Evolutionary conservation across 1,140 invertebrate species (phyloP).

Genomic region (Drosophila bifasciata): DNA sequence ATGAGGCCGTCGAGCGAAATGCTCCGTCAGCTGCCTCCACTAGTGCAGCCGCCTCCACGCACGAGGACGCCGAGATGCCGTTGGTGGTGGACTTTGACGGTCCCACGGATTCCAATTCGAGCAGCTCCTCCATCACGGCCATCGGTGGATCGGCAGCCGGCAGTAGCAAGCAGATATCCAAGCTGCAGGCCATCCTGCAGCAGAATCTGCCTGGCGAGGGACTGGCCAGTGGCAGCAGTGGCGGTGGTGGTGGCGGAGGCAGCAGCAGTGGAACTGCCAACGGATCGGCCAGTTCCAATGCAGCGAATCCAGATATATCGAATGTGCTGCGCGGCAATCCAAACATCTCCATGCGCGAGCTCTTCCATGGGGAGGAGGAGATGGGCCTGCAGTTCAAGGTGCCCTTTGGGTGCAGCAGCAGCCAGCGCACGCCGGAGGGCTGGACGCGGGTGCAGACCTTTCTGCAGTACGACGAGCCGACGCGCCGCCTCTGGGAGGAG

Average conservation of each 20-base stretch:
- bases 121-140: conserved; percentile 57
- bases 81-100: conserved; percentile 71
- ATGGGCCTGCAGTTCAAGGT: conserved; percentile 89
- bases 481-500: conserved; percentile 91
- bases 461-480: conserved; percentile 92
- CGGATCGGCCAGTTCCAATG: conserved; percentile 9
- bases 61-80: conserved; percentile 42
- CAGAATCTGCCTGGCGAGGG: conserved; percentile 52
- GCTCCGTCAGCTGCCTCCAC: conserved; percentile 14
- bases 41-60: not conserved
- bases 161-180: conserved; percentile 66
- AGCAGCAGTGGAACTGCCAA: not conserved
- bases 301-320: conserved; percentile 75
- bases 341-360: conserved; percentile 90
- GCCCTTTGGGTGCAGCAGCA: conserved; percentile 77
- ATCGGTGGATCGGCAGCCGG: conserved; percentile 9
- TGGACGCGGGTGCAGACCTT: conserved; percentile 92
- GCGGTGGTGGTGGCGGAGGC: not conserved
- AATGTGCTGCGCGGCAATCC: conserved; percentile 89
- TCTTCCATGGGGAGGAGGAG: conserved; percentile 92
- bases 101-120: conserved; percentile 71
- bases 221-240: not conserved
- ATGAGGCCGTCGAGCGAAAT: conserved; percentile 45
- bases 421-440: conserved; percentile 88
- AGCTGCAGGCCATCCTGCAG: conserved; percentile 78